Conservation (phyloP, 1,140 invertebrate genomes). For the Ceratosolen solmsi region DNA sequence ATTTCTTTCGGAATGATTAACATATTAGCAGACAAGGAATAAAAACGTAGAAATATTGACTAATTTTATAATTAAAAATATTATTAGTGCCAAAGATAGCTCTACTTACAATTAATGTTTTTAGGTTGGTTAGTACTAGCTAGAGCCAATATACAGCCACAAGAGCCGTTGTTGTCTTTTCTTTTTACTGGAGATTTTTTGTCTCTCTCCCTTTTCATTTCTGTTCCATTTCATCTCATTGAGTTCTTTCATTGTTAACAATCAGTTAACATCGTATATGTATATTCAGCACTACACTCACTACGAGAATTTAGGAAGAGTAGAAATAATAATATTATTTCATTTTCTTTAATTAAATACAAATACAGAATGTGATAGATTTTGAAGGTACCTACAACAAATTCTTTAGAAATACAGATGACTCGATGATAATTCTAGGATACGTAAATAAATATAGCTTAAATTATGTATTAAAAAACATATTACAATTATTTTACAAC, state of each 20-base stretch:
- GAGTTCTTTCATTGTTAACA: slow-evolving; percentile 32
- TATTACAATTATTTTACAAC: no score
- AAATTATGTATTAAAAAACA: no score
- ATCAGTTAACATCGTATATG: not conserved
- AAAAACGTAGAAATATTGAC: no score
- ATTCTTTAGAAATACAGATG: no score
- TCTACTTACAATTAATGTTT: slow-evolving; percentile 59
- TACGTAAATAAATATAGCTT: no score
- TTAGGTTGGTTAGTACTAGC: slow-evolving; percentile 59
- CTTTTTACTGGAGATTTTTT: slow-evolving; percentile 60
- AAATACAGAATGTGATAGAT: no score
- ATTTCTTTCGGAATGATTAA: no score
- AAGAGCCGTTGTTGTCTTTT: slow-evolving; percentile 56
- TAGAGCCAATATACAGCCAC: not conserved
- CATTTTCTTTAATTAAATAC: no score
- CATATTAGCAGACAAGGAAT: no score
- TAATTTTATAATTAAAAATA: no score
- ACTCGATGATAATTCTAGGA: no score
- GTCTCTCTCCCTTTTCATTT: slow-evolving; percentile 38
- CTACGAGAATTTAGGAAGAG: not conserved
- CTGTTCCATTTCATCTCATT: slow-evolving; percentile 44
- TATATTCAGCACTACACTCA: not conserved
- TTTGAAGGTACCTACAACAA: no score
- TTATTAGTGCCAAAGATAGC: slow-evolving; percentile 44
- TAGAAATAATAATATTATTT: not conserved